Conservation (phyloP, 2,888 invertebrate genomes). For the Phorcus lineatus region DNA sequence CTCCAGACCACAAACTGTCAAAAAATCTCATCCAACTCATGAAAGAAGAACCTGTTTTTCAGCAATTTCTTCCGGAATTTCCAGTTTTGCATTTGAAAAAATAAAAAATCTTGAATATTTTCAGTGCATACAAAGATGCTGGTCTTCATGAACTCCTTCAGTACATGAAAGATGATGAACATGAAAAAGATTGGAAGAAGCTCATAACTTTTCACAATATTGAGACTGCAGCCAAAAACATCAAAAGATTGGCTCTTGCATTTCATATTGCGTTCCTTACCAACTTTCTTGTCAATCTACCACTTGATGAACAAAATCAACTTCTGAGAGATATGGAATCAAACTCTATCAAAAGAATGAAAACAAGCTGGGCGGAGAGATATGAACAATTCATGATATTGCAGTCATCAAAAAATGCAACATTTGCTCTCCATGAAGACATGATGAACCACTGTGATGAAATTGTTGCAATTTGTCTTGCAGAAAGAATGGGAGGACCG, state of each 20-base stretch:
- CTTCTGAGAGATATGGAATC: neutral
- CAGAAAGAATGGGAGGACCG: conserved; percentile 28
- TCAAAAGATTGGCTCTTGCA: neutral
- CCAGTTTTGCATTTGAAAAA: neutral
- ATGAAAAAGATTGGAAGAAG: neutral
- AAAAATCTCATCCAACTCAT: neutral
- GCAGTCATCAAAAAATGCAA: neutral
- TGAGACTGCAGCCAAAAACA: neutral
- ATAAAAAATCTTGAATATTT: neutral
- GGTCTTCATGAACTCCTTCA: neutral
- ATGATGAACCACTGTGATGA: conserved; percentile 34
- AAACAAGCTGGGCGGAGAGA: neutral
- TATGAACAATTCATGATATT: neutral
- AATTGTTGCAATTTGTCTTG: conserved; percentile 27
- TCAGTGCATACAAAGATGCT: neutral
- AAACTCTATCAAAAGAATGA: neutral
- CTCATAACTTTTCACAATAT: neutral
- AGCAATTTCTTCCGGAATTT: neutral
- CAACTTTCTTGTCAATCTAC: neutral
- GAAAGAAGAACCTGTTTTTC: neutral
- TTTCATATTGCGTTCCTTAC: neutral
- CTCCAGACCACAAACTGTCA: neutral
- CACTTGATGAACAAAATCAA: neutral
- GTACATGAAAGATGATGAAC: neutral
- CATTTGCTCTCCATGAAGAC: conserved; percentile 30